These are phyloP conservation scores for Bilobella aurantiaca DNA, from an alignment of 1,140 invertebrate species.

Conservation along the genomic window DNA sequence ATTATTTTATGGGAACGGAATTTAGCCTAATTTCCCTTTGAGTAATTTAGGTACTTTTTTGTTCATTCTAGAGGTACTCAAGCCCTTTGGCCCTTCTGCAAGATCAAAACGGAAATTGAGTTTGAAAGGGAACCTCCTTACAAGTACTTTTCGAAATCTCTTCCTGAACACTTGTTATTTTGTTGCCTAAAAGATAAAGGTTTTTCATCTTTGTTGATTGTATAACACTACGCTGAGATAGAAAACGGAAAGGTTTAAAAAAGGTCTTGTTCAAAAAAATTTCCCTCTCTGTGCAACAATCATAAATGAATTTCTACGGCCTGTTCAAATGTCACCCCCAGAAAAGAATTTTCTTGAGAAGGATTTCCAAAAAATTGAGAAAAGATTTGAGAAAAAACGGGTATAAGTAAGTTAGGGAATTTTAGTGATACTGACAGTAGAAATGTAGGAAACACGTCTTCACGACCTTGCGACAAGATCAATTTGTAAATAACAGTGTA, in stretches of 20 bases:
- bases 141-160: slow-evolving; percentile 6
- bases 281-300: neutral
- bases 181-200: neutral
- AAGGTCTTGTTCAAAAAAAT: neutral
- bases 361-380: neutral
- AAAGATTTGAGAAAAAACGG: neutral
- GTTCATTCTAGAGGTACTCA: too few relatives aligned
- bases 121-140: too few relatives aligned
- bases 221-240: slow-evolving; percentile 8
- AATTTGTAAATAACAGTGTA: neutral
- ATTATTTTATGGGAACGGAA: too few relatives aligned
- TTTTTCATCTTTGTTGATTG: slow-evolving; percentile 9
- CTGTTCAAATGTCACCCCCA: slow-evolving; percentile 2
- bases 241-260: neutral
- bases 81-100: too few relatives aligned
- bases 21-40: too few relatives aligned
- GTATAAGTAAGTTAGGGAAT: neutral
- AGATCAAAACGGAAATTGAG: too few relatives aligned
- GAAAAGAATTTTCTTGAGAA: neutral
- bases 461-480: neutral
- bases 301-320: neutral
- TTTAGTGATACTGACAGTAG: neutral
- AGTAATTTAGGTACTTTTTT: too few relatives aligned
- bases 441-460: neutral
- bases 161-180: slow-evolving; percentile 12